phyloP scores from a whole-genome alignment of 1,140 invertebrate species.

The Hesperophylax magnus region DNA sequence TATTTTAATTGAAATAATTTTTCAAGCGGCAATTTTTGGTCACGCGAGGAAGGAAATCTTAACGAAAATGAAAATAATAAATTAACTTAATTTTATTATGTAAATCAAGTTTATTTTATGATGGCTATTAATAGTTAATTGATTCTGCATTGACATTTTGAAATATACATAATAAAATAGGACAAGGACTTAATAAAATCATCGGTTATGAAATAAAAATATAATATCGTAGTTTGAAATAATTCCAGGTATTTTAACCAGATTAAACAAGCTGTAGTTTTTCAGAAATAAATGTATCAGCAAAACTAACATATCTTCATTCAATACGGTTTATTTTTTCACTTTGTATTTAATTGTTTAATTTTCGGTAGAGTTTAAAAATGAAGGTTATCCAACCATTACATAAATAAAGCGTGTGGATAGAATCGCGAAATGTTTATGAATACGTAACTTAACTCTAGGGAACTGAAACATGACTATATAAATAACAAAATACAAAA shows the following conservation, averaged over 20 bases:
- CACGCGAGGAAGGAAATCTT: slow-evolving; percentile 3
- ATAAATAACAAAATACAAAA: no score
- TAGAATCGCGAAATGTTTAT: no score
- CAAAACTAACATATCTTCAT: no score
- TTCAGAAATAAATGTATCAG: no score
- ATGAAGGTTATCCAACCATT: no score
- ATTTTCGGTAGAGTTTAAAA: no score
- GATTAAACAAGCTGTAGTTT: background rate
- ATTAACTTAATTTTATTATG: background rate
- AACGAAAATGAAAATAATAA: background rate
- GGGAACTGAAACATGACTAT: no score
- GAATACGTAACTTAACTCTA: no score
- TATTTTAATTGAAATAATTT: slow-evolving; percentile 18
- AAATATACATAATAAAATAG: background rate
- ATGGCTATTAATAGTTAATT: background rate
- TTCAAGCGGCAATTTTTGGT: background rate
- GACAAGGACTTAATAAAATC: background rate
- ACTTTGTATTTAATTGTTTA: no score
- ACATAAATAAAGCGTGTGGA: no score
- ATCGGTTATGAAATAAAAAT: background rate
- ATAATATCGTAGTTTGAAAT: background rate
- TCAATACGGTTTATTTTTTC: no score
- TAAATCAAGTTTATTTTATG: background rate
- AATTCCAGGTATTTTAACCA: background rate
- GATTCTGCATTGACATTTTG: background rate